Evolutionary conservation across 1,140 invertebrate species (phyloP).

Genomic region (Araneus ventricosus): DNA sequence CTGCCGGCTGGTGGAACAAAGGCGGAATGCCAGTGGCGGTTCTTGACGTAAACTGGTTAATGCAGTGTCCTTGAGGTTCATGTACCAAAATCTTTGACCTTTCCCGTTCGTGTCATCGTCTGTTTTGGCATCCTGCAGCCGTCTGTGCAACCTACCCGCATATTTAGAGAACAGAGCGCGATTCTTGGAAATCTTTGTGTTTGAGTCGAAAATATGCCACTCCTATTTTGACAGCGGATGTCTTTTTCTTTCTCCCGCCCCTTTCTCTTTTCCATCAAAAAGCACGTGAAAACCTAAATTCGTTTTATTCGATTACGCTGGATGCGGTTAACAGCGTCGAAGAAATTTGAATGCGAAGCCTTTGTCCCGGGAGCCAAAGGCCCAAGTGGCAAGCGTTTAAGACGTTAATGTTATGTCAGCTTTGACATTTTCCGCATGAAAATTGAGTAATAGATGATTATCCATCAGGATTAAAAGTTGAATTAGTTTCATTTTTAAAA

Average conservation of each 20-base stretch:
- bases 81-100: constrained; percentile 70
- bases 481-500: no score
- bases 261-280: not conserved
- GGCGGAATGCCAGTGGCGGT: constrained; percentile 44
- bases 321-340: not conserved
- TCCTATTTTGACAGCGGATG: constrained; percentile 65
- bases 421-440: no score
- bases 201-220: constrained; percentile 58
- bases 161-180: constrained; percentile 32
- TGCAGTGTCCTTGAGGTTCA: constrained; percentile 63
- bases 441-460: no score
- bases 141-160: constrained; percentile 60
- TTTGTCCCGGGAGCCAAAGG: no score
- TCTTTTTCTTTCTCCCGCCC: not conserved
- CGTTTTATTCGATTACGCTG: not conserved
- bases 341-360: no score
- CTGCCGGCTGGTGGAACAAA: constrained; percentile 30
- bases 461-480: no score
- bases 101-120: constrained; percentile 50
- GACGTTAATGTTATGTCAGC: no score
- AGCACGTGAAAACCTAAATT: not conserved
- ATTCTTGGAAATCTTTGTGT: constrained; percentile 65
- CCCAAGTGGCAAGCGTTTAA: no score
- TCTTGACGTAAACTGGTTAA: constrained; percentile 63
- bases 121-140: constrained; percentile 64